These are phyloP conservation scores for Gorsachius magnificus DNA, from an alignment of 2,797 vertebrate genomes.

Conservation along the genomic window DNA sequence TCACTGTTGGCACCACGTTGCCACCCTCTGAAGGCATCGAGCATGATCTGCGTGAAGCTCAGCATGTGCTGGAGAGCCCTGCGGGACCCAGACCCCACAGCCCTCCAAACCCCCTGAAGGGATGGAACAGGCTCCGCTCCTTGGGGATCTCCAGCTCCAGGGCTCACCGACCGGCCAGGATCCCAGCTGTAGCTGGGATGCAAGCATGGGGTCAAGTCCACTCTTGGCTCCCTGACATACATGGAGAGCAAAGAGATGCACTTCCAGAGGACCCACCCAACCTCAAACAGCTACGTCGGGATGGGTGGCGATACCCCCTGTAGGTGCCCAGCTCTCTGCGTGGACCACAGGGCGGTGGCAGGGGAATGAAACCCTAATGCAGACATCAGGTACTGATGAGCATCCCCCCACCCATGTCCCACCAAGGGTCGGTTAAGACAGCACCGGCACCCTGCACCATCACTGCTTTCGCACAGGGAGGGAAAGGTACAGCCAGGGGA, in stretches of 20 bases:
- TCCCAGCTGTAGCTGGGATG: background rate
- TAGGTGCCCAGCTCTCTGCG: background rate
- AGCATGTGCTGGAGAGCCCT: background rate
- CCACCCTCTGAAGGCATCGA: background rate
- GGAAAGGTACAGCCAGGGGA: background rate
- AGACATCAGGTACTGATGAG: rapidly evolving
- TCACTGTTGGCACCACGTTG: background rate
- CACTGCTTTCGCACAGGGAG: background rate
- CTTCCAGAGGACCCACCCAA: background rate
- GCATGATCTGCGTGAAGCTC: background rate
- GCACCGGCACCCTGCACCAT: background rate
- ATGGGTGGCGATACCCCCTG: background rate
- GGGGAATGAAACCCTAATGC: background rate
- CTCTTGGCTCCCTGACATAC: background rate
- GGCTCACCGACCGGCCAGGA: rapidly evolving
- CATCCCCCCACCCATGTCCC: background rate
- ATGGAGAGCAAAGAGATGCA: background rate
- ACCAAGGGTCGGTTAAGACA: background rate
- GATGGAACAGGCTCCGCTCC: background rate
- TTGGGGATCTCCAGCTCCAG: rapidly evolving
- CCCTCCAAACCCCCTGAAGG: background rate
- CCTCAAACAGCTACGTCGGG: rapidly evolving
- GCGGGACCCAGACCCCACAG: background rate
- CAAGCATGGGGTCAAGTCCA: rapidly evolving
- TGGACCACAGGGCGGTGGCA: rapidly evolving